Conservation (phyloP, 2,888 invertebrate species). For the Synanthedon vespiformis region DNA sequence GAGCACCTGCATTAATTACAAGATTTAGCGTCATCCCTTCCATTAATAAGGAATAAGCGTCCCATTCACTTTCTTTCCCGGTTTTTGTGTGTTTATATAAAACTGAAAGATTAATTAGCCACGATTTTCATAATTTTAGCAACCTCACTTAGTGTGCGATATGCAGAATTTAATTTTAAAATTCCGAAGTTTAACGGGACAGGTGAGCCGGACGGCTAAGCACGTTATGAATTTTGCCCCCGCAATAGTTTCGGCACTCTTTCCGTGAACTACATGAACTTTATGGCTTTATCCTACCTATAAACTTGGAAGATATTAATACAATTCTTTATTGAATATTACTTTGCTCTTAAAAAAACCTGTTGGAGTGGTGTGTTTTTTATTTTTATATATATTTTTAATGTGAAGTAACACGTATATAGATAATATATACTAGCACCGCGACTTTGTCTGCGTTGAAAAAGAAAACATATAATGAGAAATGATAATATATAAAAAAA, state of each 20-base stretch:
- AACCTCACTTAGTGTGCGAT: slow-evolving; percentile 56
- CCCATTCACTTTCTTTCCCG: slow-evolving; percentile 34
- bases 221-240: slow-evolving; percentile 63
- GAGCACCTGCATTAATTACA: slow-evolving; percentile 45
- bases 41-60: slow-evolving; percentile 31
- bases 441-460: no score
- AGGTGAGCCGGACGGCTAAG: slow-evolving; percentile 65
- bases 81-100: slow-evolving; percentile 46
- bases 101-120: slow-evolving; percentile 61
- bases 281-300: slow-evolving; percentile 27
- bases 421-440: no score
- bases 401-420: no score
- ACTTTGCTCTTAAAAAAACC: no score
- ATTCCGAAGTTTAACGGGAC: slow-evolving; percentile 67
- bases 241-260: slow-evolving; percentile 60
- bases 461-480: no score
- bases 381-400: no score
- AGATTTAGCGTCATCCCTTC: slow-evolving; percentile 32
- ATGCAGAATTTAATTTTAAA: slow-evolving; percentile 69
- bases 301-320: not conserved
- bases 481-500: no score
- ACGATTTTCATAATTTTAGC: slow-evolving; percentile 58
- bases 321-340: slow-evolving; percentile 11
- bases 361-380: no score
- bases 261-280: slow-evolving; percentile 48